Base-by-base conservation (phyloP, 2,888 invertebrate species). In the Philaethria dido region DNA sequence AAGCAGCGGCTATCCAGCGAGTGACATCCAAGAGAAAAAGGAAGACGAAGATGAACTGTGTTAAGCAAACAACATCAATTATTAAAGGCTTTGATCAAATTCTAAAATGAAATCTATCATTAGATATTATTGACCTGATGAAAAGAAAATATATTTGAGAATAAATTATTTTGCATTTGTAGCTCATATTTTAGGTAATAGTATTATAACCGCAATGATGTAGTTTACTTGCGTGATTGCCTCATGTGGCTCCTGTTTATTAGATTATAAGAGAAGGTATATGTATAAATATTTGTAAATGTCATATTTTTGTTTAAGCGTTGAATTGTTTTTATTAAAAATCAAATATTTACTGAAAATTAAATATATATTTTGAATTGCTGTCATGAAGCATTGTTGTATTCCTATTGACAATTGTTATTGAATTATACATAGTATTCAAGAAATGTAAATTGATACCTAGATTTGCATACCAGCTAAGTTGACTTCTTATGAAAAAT, bases 21-120 rank as follows among this genome's bases (percentile, higher is more conserved):
- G 33, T 39, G 50, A 44, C 18, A 54, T n/a, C 3, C n/a, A 29
- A 2, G 78, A 74, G 68, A 79, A 80, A 16, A 69, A 75, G 0
- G 86, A 82, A 0, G 82, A 83, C 0, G 85, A 84, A 62, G 85
- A 84, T 36, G 86, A 71, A 29, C 60, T 80, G 42, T 78, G 78
- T 65, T 78, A 75, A 73, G 45, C 29, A 3, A 22, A 11, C n/a
- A 39, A 14, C n/a, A 25, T 42, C 39, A 22, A 25, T 57, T 42
- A 57, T 42, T 22, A 42, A 22, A 25, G 14, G 39, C n/a, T 42
- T 57, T 42, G 22, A 22, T 39, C 22, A 8, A n/a, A 42, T 39
- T 42, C 39, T 57, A 57, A 39, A 55, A 55, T 11, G 9, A 11
- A 42, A 22, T 39, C 4, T 42, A 57, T 57, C 42, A 57, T 33